phyloP scores from a whole-genome alignment of 2,888 invertebrate genomes.

The Epinotia nisella region DNA sequence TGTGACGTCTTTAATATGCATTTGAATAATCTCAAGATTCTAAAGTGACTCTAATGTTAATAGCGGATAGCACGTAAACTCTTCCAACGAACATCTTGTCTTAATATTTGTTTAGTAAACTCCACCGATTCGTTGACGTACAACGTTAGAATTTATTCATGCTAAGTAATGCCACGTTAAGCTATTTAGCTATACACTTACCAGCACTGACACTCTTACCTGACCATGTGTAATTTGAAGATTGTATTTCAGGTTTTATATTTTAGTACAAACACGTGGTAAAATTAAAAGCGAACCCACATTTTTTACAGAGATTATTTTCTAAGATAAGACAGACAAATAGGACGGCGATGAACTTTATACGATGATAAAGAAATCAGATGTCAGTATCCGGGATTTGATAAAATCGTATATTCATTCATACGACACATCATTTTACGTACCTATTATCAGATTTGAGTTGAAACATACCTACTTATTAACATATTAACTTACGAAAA shows the following conservation, averaged over 20 bases:
- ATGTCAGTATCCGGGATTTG: neutral
- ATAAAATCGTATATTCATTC: no score
- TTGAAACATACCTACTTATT: no score
- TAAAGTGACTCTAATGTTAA: neutral
- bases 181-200: neutral
- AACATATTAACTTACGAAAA: no score
- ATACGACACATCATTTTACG: no score
- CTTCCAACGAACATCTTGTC: conserved; percentile 6
- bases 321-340: conserved; percentile 4
- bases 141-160: neutral
- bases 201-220: no score
- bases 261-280: no score
- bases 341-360: conserved; percentile 7
- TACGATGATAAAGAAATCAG: neutral
- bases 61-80: neutral
- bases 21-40: no score
- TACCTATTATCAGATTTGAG: no score
- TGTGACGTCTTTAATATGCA: neutral
- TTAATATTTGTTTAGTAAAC: conserved; percentile 17
- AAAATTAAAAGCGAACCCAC: no score
- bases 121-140: neutral
- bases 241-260: no score
- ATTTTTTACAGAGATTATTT: no score
- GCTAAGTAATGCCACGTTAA: neutral
- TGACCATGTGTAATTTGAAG: no score